Evolutionary conservation across 2,797 vertebrate species (phyloP).

Genomic region (Hylomyscus alleni): DNA sequence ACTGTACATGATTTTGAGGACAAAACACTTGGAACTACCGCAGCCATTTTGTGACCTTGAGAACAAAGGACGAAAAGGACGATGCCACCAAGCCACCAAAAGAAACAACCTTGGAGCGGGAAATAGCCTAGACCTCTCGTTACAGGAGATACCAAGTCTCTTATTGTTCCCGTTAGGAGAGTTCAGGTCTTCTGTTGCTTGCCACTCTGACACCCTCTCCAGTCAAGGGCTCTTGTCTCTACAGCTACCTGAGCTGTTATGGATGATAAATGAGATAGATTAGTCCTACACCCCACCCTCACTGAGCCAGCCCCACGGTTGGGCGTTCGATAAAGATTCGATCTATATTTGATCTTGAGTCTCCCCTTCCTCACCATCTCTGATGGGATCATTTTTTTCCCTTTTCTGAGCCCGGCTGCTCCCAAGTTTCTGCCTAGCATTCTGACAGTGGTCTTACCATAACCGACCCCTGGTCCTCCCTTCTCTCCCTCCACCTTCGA

Average conservation of each 20-base stretch:
- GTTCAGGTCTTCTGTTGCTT: constrained; percentile 12
- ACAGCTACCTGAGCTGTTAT: constrained; percentile 12
- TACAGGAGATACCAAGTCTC: neutral
- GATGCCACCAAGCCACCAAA: neutral
- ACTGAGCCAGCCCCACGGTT: neutral
- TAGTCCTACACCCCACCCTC: neutral
- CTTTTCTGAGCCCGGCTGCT: neutral
- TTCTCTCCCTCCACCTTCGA: neutral
- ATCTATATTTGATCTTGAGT: constrained; percentile 26
- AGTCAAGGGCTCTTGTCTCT: constrained; percentile 41
- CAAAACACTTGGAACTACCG: neutral
- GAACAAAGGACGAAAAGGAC: constrained; percentile 42
- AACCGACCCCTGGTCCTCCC: neutral
- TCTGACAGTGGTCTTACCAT: neutral
- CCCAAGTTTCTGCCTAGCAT: neutral
- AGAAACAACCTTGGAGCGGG: constrained; percentile 24
- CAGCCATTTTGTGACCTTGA: constrained; percentile 58
- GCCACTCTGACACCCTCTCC: neutral
- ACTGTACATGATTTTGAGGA: neutral
- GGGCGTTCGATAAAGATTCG: neutral
- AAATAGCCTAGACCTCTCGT: neutral
- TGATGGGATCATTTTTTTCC: neutral
- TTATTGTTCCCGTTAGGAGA: constrained; percentile 17
- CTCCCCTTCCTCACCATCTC: neutral
- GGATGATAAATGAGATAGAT: neutral